A percentile compares a stretch with the other conserved stretches of the same genome.
Conservation (phyloP, 1,140 invertebrate genomes). For the Eurosta solidaginis region DNA sequence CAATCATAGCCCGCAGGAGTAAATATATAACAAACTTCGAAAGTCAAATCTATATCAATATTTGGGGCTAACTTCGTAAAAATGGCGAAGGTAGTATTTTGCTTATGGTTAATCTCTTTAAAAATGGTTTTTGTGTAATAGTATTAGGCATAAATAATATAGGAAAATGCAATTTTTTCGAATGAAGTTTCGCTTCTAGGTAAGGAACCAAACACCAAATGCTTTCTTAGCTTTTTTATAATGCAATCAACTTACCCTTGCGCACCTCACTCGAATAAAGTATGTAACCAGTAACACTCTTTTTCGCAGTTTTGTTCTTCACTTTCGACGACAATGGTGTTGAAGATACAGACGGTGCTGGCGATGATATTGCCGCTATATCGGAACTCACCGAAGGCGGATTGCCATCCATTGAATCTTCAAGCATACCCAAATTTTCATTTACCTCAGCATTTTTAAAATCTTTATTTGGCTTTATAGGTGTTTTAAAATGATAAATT, state of each 20-base stretch:
- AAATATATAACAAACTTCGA: too few relatives aligned
- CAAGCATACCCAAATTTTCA: slow-evolving; percentile 67
- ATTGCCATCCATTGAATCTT: slow-evolving; percentile 74
- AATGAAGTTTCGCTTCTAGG: too few relatives aligned
- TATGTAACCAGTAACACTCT: slow-evolving; percentile 96
- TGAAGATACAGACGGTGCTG: slow-evolving; percentile 62
- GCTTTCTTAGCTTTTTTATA: too few relatives aligned
- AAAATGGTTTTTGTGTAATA: too few relatives aligned
- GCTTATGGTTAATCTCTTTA: too few relatives aligned
- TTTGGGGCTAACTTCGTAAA: too few relatives aligned
- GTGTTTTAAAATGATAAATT: slow-evolving; percentile 84
- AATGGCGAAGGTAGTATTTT: too few relatives aligned
- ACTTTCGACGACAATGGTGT: slow-evolving; percentile 65
- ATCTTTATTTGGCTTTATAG: slow-evolving; percentile 69
- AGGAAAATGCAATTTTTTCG: too few relatives aligned
- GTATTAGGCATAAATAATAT: too few relatives aligned
- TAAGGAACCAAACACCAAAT: too few relatives aligned
- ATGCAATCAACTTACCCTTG: slow-evolving; percentile 73
- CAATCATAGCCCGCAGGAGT: too few relatives aligned
- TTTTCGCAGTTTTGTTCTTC: slow-evolving; percentile 62
- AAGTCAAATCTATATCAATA: too few relatives aligned
- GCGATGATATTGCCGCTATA: slow-evolving; percentile 59
- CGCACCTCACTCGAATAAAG: slow-evolving; percentile 96
- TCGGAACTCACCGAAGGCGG: slow-evolving; percentile 77
- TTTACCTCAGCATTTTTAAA: slow-evolving; percentile 56